A percentile compares a stretch with the other conserved stretches of the same genome.
Evolutionary conservation across 2,888 invertebrate genomes (phyloP).

Genomic region (Aphodius sticticus): DNA sequence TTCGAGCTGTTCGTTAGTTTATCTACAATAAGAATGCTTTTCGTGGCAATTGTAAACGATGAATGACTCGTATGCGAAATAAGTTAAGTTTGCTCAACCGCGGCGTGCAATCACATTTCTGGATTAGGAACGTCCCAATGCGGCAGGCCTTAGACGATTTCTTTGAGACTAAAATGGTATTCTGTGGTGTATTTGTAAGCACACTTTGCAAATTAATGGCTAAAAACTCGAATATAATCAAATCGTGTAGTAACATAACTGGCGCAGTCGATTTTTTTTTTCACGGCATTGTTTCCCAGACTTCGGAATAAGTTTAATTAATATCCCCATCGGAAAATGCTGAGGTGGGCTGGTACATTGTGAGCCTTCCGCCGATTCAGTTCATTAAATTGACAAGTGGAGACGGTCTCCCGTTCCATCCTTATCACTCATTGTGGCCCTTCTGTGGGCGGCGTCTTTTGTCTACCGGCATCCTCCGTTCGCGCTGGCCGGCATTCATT

Average conservation of each 20-base stretch:
- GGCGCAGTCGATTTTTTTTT: background rate
- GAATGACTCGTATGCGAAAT: no score
- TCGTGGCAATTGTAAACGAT: no score
- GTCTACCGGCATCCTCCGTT: slow-evolving; percentile 9
- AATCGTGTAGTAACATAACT: background rate
- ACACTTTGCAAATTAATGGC: no score
- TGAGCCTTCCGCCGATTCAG: slow-evolving; percentile 9
- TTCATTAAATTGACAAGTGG: slow-evolving; percentile 16
- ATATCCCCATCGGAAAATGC: background rate
- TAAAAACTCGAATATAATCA: no score
- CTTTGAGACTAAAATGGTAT: no score
- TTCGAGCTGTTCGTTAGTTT: no score
- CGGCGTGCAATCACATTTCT: no score
- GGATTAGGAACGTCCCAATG: no score
- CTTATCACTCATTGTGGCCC: slow-evolving; percentile 14
- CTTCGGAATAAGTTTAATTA: slow-evolving; percentile 16
- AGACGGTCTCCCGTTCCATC: slow-evolving; percentile 6
- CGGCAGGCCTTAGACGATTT: no score
- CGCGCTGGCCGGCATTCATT: slow-evolving; percentile 12
- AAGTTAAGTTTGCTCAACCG: no score
- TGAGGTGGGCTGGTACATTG: background rate
- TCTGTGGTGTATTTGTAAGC: no score
- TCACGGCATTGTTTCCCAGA: background rate
- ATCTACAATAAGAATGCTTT: no score
- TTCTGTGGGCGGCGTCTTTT: background rate